Evolutionary conservation across 2,888 invertebrate species (phyloP).

Genomic region (Seira sanloemensis): DNA sequence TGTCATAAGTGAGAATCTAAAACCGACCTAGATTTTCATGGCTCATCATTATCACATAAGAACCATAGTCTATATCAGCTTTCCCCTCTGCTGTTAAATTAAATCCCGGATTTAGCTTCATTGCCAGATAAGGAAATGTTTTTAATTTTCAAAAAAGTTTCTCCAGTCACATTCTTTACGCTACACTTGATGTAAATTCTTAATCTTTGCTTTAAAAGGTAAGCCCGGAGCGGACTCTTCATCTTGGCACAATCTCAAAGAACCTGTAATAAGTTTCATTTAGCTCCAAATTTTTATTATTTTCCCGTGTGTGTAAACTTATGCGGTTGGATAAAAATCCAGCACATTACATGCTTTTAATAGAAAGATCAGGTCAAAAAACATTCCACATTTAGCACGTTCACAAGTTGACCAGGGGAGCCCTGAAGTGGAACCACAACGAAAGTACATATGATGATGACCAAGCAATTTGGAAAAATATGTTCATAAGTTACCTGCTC

Average conservation of each 20-base stretch:
- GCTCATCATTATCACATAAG: neutral
- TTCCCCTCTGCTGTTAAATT: neutral
- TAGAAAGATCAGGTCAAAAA: neutral
- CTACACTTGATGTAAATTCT: neutral
- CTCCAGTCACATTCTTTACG: neutral
- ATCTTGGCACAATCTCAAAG: neutral
- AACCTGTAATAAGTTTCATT: too few relatives aligned
- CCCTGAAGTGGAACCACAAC: conserved; percentile 24
- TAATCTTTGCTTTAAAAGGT: conserved; percentile 21
- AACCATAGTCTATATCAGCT: neutral
- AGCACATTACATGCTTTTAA: neutral
- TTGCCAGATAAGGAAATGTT: conserved; percentile 40
- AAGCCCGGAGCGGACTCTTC: neutral
- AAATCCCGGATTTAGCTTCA: conserved; percentile 1
- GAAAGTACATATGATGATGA: neutral
- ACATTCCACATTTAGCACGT: conserved; percentile 29
- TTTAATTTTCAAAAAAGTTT: conserved; percentile 38
- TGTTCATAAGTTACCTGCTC: neutral
- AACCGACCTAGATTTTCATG: conserved; percentile 2
- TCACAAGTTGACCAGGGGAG: neutral
- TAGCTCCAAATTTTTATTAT: neutral
- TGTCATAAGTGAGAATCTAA: neutral
- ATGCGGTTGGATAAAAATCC: neutral
- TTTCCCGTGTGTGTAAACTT: neutral
- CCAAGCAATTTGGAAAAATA: neutral